These are phyloP conservation scores for Ammodytes marinus DNA, from an alignment of 2,113 vertebrate species.

Conservation along the genomic window DNA sequence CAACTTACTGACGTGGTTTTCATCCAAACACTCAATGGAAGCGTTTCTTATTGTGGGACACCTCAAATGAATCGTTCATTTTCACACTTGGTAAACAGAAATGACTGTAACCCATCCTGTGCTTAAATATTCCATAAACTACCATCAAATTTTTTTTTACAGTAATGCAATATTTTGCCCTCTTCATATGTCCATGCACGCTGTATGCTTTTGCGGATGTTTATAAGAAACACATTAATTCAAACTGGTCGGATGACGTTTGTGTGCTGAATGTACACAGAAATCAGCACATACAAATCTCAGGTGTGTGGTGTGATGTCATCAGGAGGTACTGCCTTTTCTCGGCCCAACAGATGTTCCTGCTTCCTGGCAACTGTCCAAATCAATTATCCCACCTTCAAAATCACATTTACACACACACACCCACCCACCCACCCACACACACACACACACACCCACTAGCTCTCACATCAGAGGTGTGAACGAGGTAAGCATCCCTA, in stretches of 20 bases:
- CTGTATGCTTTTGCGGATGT: neutral
- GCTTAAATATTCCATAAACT: neutral
- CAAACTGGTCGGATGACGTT: neutral
- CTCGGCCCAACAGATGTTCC: constrained; percentile 69
- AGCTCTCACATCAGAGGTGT: constrained; percentile 76
- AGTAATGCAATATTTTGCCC: no score
- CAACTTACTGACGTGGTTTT: no score
- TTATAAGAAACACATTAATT: neutral
- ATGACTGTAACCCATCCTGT: neutral
- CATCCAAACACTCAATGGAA: neutral
- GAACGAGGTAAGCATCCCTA: constrained; percentile 79
- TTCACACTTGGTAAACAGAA: neutral
- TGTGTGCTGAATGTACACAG: neutral
- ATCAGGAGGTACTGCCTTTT: constrained; percentile 39
- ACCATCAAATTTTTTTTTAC: neutral
- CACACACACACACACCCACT: constrained; percentile 46
- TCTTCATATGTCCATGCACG: neutral
- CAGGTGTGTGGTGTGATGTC: constrained; percentile 47
- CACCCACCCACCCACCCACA: constrained; percentile 40
- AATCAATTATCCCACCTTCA: constrained; percentile 81
- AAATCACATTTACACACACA: constrained; percentile 15
- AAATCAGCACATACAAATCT: constrained; percentile 9
- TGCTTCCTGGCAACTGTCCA: constrained; percentile 76
- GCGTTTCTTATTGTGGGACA: neutral
- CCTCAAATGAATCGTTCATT: neutral